Conservation (phyloP, 1,140 invertebrate species). For the Samia ricini region DNA sequence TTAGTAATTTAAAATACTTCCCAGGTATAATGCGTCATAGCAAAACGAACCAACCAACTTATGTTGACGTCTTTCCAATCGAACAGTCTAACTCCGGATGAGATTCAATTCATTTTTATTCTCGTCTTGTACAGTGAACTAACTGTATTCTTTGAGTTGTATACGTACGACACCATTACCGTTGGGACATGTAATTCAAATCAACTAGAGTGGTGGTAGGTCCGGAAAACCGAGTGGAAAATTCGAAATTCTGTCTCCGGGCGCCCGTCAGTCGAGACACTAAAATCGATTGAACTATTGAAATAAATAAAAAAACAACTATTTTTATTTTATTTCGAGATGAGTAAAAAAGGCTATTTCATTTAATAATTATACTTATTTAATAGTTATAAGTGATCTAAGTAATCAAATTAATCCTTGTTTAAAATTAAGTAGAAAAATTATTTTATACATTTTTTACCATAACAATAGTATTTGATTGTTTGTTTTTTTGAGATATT, state of each 20-base stretch:
- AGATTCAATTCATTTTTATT: neutral
- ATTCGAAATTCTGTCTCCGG: neutral
- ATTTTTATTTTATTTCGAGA: neutral
- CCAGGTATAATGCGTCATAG: too few species aligned
- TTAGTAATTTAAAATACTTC: too few species aligned
- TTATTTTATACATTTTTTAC: too few species aligned
- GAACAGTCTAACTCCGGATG: neutral
- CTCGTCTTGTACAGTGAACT: neutral
- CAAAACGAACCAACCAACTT: too few species aligned
- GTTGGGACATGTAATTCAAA: neutral
- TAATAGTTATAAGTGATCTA: too few species aligned
- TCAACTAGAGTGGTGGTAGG: neutral
- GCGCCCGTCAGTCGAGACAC: neutral
- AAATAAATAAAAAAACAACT: neutral
- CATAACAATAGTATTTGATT: too few species aligned
- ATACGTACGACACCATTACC: neutral
- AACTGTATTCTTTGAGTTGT: neutral
- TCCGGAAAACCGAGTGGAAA: neutral
- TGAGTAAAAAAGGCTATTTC: neutral
- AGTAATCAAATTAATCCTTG: too few species aligned
- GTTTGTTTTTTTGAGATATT: too few species aligned
- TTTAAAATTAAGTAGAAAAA: too few species aligned
- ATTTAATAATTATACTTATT: too few species aligned
- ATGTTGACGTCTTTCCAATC: too few species aligned
- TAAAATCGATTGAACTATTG: neutral